Evolutionary conservation across 2,888 invertebrate species (phyloP).

Genomic region (Holacanthella duospinosa): DNA sequence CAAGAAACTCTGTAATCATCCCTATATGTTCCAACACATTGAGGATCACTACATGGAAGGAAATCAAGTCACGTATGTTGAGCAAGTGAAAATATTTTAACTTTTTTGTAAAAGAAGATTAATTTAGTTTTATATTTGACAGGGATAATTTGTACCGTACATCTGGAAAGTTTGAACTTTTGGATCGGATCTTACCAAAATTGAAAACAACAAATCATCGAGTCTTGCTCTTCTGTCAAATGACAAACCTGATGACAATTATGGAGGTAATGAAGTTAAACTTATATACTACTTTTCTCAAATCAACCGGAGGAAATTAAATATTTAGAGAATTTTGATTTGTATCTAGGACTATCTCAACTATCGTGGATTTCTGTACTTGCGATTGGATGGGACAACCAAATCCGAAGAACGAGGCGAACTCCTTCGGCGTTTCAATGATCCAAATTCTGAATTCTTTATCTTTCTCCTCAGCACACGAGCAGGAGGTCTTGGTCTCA

Average conservation of each 20-base stretch:
- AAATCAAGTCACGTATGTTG: conserved; percentile 17
- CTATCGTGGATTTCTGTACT: conserved; percentile 77
- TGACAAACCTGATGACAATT: conserved; percentile 98
- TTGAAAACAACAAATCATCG: conserved; percentile 81
- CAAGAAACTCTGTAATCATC: conserved; percentile 97
- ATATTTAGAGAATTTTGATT: not conserved
- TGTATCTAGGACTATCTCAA: conserved; percentile 65
- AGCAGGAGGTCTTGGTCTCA: conserved; percentile 94
- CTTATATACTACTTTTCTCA: not conserved
- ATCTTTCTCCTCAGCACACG: conserved; percentile 91
- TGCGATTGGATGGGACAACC: conserved; percentile 93
- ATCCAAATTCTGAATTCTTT: conserved; percentile 79
- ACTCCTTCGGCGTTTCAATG: conserved; percentile 78
- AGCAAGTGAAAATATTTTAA: not conserved
- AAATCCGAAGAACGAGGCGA: conserved; percentile 97
- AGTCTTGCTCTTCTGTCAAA: conserved; percentile 98
- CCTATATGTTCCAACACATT: conserved; percentile 98
- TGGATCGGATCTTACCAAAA: conserved; percentile 95
- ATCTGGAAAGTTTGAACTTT: conserved; percentile 93
- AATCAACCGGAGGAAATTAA: not conserved
- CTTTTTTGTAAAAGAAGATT: not conserved
- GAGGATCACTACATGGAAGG: conserved; percentile 89
- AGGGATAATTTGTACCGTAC: conserved; percentile 84
- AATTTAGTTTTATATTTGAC: conserved; percentile 16
- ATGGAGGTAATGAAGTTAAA: conserved; percentile 53